A percentile compares a stretch with the other conserved stretches of the same genome.
Evolutionary conservation across 1,140 invertebrate genomes (phyloP).

Genomic region (Orussus abietinus): DNA sequence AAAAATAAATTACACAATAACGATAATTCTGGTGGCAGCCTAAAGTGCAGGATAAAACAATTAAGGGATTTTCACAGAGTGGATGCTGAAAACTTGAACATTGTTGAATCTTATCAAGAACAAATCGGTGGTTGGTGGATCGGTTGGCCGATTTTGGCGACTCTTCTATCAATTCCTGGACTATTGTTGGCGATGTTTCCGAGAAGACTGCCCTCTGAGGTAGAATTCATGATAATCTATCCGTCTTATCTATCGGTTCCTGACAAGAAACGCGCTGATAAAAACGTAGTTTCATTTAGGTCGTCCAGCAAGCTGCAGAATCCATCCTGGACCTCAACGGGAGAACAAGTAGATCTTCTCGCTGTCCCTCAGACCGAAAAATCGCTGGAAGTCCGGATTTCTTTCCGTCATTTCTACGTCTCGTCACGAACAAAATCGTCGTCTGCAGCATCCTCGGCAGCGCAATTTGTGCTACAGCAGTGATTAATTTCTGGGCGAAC

Average conservation of each 20-base stretch:
- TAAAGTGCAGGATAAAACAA: no score
- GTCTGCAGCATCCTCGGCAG: conserved; percentile 58
- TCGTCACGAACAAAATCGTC: conserved; percentile 60
- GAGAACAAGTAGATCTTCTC: conserved; percentile 14
- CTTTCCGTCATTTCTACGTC: conserved; percentile 53
- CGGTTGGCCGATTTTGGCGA: conserved; percentile 42
- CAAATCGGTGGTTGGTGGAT: conserved; percentile 51
- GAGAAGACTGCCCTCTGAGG: conserved; percentile 44
- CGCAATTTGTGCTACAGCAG: conserved; percentile 56
- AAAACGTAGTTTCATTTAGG: no score
- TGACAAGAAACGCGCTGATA: no score
- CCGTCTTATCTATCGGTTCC: no score
- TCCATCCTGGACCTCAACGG: conserved; percentile 39
- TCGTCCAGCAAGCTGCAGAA: conserved; percentile 57
- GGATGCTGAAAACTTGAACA: conserved; percentile 37
- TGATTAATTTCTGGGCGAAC: conserved; percentile 55
- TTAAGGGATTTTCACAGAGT: conserved; percentile 36
- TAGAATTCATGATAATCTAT: no score
- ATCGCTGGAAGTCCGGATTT: conserved; percentile 47
- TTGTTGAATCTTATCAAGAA: conserved; percentile 34
- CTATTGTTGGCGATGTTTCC: conserved; percentile 43
- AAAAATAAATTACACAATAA: no score
- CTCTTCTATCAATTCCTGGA: conserved; percentile 37
- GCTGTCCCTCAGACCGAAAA: conserved; percentile 1
- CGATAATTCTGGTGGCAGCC: no score